Evolutionary conservation across 2,797 vertebrate species (phyloP).

Genomic region (Bovichtus variegatus): DNA sequence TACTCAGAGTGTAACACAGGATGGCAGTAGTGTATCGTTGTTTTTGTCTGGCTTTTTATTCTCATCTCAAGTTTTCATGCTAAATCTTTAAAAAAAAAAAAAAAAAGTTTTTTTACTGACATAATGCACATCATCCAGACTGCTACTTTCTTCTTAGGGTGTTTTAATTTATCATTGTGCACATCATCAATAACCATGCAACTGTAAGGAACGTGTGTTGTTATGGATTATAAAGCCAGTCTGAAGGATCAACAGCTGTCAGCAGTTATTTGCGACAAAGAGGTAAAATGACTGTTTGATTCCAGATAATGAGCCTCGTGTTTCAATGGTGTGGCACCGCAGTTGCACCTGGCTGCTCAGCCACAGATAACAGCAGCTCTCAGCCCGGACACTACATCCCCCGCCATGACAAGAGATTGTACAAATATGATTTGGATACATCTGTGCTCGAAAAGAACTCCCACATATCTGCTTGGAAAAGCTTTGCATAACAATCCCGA

Average conservation of each 20-base stretch:
- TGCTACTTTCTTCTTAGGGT: neutral
- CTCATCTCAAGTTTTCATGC: constrained; percentile 2
- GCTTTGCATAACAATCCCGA: constrained; percentile 85
- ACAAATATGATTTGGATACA: constrained; percentile 77
- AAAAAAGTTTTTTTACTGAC: neutral
- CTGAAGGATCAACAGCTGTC: constrained; percentile 63
- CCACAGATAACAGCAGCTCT: constrained; percentile 61
- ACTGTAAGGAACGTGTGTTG: neutral
- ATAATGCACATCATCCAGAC: neutral
- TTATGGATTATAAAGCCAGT: neutral
- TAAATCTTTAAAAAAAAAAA: neutral
- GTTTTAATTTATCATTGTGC: constrained; percentile 5
- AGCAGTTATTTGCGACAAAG: constrained; percentile 39
- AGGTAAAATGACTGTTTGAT: constrained; percentile 51
- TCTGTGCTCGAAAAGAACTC: constrained; percentile 76
- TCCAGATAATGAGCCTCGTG: constrained; percentile 39
- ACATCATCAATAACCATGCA: neutral
- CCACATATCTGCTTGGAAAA: constrained; percentile 78
- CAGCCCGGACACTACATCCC: constrained; percentile 41
- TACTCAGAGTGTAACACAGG: constrained; percentile 67
- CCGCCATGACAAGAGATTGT: constrained; percentile 54
- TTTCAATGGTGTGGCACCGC: constrained; percentile 46
- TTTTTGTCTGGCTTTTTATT: constrained; percentile 19
- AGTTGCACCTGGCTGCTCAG: constrained; percentile 59
- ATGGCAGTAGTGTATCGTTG: constrained; percentile 78